Evolutionary conservation across 2,888 invertebrate genomes (phyloP), one percentile per base, ranked within the genome.

Genomic region (Stenchaetothrips biformis): DNA sequence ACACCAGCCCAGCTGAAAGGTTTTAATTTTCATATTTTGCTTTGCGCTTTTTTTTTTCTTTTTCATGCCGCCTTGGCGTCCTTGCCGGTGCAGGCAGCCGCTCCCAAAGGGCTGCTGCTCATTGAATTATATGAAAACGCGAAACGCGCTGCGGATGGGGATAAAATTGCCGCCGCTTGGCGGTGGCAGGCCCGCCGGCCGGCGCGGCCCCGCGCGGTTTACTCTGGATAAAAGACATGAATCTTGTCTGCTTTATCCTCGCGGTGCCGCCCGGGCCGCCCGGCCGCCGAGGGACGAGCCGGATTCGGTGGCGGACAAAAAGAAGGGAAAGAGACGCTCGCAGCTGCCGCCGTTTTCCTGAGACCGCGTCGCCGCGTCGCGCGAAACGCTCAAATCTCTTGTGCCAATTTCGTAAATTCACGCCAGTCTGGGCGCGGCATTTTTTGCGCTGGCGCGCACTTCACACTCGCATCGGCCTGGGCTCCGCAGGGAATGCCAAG

Each of bases 31-130:
- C 37, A 37, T 37, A 37, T 37, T 47, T 25, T 48, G 67, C 53
- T 74, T 21, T 48, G 49, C 47, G 25, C 62, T 27, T 1, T 77
- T 18, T 25, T 77, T 25, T 0, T 79, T 21, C 16, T 18, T 25
- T 77, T 25, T 0, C 81, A 13, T 7, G 79, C 48, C 48, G 37
- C 78, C 80, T 37, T 78, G 79, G 48, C 78, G 48, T 80, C 80
- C 27, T 78, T 49, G 47, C 37, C 77, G 79, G 78, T 77, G 21
- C 37, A 8, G 7, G 16, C 37, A 1, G 21, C 77, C 78, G 78
- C 79, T 37, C 79, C 37, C 80, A 9, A 27, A 47, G 47, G 37
- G 16, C 37, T 21, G 48, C 74, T 59, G 37, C 37, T 59, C 59
- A 59, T 59, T 59, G 59, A 59, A 59, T 59, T 59, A 59, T 37